Evolutionary conservation across 2,113 vertebrate genomes (phyloP).

Genomic region (Neogale vison): DNA sequence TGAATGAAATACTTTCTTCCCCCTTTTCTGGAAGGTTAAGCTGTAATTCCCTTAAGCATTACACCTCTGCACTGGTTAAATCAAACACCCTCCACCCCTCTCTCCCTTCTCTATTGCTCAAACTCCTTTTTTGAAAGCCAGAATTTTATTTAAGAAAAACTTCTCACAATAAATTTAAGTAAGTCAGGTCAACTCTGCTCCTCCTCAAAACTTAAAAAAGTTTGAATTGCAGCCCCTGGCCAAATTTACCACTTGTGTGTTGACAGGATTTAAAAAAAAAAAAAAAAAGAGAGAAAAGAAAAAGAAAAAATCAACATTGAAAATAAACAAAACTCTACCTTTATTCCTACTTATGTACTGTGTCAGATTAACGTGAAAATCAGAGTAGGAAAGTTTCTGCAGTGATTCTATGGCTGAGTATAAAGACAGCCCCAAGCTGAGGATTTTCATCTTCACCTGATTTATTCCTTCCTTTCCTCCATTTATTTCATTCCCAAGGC

Average conservation of each 20-base stretch:
- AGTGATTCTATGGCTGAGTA: neutral
- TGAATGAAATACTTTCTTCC: neutral
- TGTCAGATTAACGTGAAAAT: constrained; percentile 41
- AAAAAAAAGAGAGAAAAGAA: too few relatives aligned
- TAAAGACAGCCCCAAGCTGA: constrained; percentile 59
- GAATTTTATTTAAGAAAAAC: constrained; percentile 56
- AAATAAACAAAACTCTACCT: constrained; percentile 43
- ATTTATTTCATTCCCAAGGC: constrained; percentile 54
- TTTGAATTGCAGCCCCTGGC: constrained; percentile 41
- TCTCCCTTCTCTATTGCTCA: neutral
- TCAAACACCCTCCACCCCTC: neutral
- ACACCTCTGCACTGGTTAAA: neutral
- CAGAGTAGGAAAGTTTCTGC: neutral
- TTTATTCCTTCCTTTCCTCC: constrained; percentile 46
- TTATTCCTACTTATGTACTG: constrained; percentile 4
- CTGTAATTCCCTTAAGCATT: neutral
- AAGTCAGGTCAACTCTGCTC: constrained; percentile 7
- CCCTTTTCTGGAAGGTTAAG: neutral
- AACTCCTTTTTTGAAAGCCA: neutral
- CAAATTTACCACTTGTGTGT: constrained; percentile 57
- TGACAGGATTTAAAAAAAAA: neutral
- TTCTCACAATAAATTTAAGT: constrained; percentile 37
- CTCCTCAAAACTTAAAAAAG: constrained; percentile 45
- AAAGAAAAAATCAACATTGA: neutral
- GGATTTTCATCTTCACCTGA: constrained; percentile 54